These are phyloP conservation scores for Hylaeus volcanicus DNA, from an alignment of 1,140 invertebrate genomes.

Conservation along the genomic window DNA sequence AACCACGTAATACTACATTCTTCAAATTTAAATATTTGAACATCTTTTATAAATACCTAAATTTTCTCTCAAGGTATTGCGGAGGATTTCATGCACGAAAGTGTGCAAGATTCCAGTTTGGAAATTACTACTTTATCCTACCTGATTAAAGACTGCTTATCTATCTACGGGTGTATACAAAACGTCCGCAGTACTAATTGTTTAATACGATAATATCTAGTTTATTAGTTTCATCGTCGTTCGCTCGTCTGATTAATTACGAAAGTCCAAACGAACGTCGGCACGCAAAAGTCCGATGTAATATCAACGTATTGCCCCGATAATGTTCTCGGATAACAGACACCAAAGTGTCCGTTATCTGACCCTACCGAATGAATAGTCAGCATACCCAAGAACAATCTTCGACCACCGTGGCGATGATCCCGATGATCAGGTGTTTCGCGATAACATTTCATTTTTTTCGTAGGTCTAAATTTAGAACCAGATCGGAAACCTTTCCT, in stretches of 20 bases:
- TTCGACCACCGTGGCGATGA: slow-evolving; percentile 29
- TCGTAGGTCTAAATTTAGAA: neutral
- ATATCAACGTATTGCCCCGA: slow-evolving; percentile 18
- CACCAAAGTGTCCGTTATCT: slow-evolving; percentile 51
- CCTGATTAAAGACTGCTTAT: no score
- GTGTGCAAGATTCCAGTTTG: no score
- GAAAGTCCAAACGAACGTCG: neutral
- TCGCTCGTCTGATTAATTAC: neutral
- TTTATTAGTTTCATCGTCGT: no score
- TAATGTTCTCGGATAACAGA: slow-evolving; percentile 52
- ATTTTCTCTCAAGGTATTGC: no score
- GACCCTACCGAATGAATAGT: slow-evolving; percentile 30
- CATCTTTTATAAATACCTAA: no score
- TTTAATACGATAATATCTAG: no score
- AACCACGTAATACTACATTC: no score
- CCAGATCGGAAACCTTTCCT: neutral
- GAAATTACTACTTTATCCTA: no score
- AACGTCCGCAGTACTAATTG: no score
- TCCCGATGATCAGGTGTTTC: slow-evolving; percentile 40
- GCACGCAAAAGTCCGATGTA: slow-evolving; percentile 5
- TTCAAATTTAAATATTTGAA: no score
- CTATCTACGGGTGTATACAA: no score
- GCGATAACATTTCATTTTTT: slow-evolving; percentile 13
- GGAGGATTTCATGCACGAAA: no score
- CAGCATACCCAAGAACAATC: slow-evolving; percentile 25